Evolutionary conservation across 2,888 invertebrate species (phyloP), one percentile per base, ranked within the genome.

Genomic region (Meandrusa payeni): DNA sequence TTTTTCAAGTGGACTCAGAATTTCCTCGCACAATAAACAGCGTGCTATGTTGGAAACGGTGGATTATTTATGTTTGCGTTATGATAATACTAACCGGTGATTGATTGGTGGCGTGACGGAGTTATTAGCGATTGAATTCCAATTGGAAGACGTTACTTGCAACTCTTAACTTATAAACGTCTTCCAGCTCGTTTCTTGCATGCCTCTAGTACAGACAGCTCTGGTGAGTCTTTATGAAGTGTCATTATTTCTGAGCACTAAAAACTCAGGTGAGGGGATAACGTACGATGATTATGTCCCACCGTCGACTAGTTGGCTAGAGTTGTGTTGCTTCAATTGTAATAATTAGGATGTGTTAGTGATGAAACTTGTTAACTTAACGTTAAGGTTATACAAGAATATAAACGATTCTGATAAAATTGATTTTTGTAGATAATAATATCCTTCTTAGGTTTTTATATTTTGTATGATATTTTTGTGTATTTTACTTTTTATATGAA

Each of bases 91-190:
- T 1, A 20, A 0, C 7, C 6, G 20, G 24, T 38, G 43, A 44
- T 44, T 39, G 39, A 39, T 39, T 17, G 39, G 33, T 33, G 37
- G 37, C 38, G 44, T 39, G 39, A 43, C 43, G 43, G 37, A 38
- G 43, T 43, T 43, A 43, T 43, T 43, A 43, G 43, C 42, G 24
- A 42, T 43, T 44, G 44, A 37, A 44, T 44, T 39, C 39, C 44
- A 23, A 32, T 32, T 19, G n/a, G 32, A 12, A 43, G 38, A 38
- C 38, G 32, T 29, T 34, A 11, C 28, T 12, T 2, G 36, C 42
- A 37, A 37, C 29, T 37, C 36, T 24, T 19, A 13, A 19, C 2
- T 24, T 23, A 10, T 34, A 11, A 37, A 15, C 42, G 9, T 36
- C 20, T 34, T 13, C 15, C 9, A 28, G 34, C 3, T n/a, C 5